Percentiles rank a stretch among this genome's conserved stretches.
Evolutionary conservation across 2,797 vertebrate genomes (phyloP).

Genomic region (Acanthis flammea): DNA sequence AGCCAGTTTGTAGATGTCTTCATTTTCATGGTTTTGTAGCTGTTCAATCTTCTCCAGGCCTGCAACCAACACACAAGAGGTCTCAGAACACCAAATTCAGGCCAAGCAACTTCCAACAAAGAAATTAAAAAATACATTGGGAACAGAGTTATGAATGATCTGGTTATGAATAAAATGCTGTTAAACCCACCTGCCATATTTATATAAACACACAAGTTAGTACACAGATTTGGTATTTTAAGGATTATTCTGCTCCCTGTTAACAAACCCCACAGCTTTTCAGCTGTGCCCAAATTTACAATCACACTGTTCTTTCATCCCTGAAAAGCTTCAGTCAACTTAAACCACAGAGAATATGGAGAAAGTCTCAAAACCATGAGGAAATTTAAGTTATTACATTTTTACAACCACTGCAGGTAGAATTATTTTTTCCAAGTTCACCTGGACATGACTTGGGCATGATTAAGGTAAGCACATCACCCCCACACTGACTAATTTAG

Average conservation of each 20-base stretch:
- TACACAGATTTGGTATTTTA: background rate
- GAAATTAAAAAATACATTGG: background rate
- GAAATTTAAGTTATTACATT: background rate
- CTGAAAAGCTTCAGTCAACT: background rate
- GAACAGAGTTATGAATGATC: too few species aligned
- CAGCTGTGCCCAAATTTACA: background rate
- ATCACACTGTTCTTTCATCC: background rate
- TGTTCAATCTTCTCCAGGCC: conserved; percentile 98
- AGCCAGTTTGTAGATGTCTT: conserved; percentile 99
- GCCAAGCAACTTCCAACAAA: background rate
- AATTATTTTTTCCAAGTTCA: background rate
- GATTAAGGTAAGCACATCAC: background rate
- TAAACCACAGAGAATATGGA: background rate
- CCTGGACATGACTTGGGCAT: background rate
- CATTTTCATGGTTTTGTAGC: conserved; percentile 98
- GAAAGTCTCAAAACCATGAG: background rate
- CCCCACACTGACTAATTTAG: background rate
- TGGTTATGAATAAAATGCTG: background rate
- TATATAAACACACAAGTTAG: background rate
- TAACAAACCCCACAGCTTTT: background rate
- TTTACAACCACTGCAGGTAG: rapidly evolving
- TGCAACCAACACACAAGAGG: conserved; percentile 45
- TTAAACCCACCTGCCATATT: background rate
- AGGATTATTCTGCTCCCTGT: background rate
- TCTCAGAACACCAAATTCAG: background rate